Evolutionary conservation across 2,113 vertebrate genomes (phyloP).

Genomic region (Dipodomys merriami): DNA sequence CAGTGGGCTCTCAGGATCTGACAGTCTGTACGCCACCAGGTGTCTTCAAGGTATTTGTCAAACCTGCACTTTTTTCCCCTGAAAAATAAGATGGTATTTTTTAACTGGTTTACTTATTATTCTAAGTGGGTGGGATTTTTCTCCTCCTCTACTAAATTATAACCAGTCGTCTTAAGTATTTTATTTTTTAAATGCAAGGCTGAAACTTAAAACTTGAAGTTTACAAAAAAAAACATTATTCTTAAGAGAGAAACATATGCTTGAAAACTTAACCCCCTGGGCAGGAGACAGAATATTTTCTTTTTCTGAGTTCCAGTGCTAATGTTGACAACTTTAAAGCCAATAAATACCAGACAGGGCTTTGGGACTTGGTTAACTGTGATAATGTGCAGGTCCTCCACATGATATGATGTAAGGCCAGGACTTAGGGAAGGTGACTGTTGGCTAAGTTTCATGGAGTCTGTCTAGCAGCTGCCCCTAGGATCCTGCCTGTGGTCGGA

Average conservation of each 20-base stretch:
- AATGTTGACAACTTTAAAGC: neutral
- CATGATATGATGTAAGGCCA: neutral
- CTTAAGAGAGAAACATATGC: conserved; percentile 68
- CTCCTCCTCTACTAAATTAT: conserved; percentile 64
- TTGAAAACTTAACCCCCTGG: conserved; percentile 67
- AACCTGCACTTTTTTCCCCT: conserved; percentile 40
- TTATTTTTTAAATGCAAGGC: conserved; percentile 72
- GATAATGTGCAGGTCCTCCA: neutral
- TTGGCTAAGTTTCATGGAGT: neutral
- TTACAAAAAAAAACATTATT: conserved; percentile 71
- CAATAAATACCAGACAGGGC: neutral
- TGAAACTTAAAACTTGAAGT: conserved; percentile 78
- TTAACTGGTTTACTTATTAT: conserved; percentile 54
- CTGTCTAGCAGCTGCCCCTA: neutral
- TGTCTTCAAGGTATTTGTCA: conserved; percentile 49
- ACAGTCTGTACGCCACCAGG: neutral
- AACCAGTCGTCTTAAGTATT: conserved; percentile 74
- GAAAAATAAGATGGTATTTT: neutral
- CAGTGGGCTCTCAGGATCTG: neutral
- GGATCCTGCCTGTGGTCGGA: neutral
- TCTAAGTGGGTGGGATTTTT: conserved; percentile 74
- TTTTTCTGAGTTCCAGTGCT: conserved; percentile 18
- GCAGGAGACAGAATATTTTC: neutral
- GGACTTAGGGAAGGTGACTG: neutral
- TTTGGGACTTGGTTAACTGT: neutral